Evolutionary conservation across 2,113 vertebrate genomes (phyloP).

Genomic region (Thunnus maccoyii): DNA sequence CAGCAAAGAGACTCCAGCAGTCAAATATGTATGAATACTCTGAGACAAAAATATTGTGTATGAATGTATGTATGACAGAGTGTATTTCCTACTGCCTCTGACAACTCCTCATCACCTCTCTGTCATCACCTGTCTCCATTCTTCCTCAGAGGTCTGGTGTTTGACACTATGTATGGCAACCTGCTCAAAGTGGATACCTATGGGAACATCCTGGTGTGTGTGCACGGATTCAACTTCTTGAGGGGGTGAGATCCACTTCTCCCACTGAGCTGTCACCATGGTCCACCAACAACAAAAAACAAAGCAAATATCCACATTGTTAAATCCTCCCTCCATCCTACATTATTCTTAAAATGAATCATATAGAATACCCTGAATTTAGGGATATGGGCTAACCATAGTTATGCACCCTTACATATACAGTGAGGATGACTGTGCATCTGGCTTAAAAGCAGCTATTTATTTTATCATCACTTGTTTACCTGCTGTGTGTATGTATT

Average conservation of each 20-base stretch:
- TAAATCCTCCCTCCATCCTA: background rate
- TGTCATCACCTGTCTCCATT: background rate
- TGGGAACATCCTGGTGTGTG: constrained; percentile 97
- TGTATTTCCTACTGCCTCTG: no score
- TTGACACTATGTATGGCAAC: constrained; percentile 95
- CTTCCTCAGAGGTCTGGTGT: constrained; percentile 91
- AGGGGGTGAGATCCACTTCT: constrained; percentile 87
- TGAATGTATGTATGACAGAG: no score
- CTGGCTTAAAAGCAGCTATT: no score
- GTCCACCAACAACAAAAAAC: background rate
- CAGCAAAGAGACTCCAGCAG: no score
- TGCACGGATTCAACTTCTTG: constrained; percentile 97
- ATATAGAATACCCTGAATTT: no score
- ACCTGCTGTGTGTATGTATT: background rate
- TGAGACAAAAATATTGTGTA: no score
- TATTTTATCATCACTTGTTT: background rate
- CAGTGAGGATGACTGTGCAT: no score
- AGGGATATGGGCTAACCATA: no score
- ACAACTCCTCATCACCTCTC: background rate
- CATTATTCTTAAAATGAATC: background rate
- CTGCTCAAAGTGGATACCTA: constrained; percentile 98
- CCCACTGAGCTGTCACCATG: background rate
- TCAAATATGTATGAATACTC: no score
- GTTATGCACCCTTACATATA: no score
- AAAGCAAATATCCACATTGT: background rate